Conservation (phyloP, 2,113 vertebrate species). For the Solenodon paradoxus region DNA sequence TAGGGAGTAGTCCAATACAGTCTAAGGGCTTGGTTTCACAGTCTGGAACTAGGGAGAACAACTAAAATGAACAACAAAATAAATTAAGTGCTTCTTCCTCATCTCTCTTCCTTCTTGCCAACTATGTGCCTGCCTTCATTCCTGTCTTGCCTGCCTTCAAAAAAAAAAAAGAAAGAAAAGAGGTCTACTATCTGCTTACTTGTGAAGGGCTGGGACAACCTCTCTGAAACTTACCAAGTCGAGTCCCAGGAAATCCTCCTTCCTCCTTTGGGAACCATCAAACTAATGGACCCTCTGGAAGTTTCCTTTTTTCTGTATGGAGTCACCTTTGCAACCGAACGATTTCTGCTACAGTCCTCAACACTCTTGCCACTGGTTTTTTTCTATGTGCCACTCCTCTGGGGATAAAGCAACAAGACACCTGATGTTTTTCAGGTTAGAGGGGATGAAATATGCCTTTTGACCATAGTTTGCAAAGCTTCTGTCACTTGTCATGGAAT, state of each 20-base stretch:
- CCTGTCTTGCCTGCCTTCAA: too few species aligned
- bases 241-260: background rate
- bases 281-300: background rate
- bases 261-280: background rate
- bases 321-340: background rate
- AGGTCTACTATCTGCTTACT: too few species aligned
- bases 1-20: too few species aligned
- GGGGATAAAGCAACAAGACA: conserved; percentile 54
- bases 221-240: too few species aligned
- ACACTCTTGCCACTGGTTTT: background rate
- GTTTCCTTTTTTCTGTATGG: conserved; percentile 39
- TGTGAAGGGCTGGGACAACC: background rate
- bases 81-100: too few species aligned
- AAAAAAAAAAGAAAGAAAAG: too few species aligned
- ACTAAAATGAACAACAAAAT: too few species aligned
- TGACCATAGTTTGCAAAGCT: conserved; percentile 68
- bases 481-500: conserved; percentile 68
- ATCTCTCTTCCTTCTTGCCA: too few species aligned
- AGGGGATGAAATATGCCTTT: conserved; percentile 57
- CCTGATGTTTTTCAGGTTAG: conserved; percentile 54
- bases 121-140: too few species aligned
- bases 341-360: background rate
- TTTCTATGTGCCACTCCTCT: conserved; percentile 22
- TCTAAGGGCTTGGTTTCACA: too few species aligned
- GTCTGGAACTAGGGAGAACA: too few species aligned